A percentile compares a stretch with the other conserved stretches of the same genome.
Evolutionary conservation across 2,888 invertebrate species (phyloP).

Genomic region (Hylaea fasciaria): DNA sequence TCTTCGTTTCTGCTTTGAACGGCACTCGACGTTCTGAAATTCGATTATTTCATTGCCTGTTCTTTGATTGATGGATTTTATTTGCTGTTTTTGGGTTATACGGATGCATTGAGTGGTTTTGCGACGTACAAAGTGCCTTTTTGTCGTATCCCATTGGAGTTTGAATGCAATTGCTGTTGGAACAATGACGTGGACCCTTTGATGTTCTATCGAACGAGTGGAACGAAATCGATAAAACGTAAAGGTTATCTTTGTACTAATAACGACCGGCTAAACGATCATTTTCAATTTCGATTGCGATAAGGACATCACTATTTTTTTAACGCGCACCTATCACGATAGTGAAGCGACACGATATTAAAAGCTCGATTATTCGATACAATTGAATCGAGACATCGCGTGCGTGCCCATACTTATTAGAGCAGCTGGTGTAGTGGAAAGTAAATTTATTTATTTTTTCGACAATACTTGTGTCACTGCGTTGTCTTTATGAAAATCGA

Average conservation of each 20-base stretch:
- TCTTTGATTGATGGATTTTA: slow-evolving; percentile 81
- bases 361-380: slow-evolving; percentile 68
- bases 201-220: slow-evolving; percentile 1
- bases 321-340: slow-evolving; percentile 67
- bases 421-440: slow-evolving; percentile 61
- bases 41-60: slow-evolving; percentile 80
- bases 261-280: slow-evolving; percentile 48
- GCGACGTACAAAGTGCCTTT: slow-evolving; percentile 70
- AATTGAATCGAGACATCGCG: slow-evolving; percentile 71
- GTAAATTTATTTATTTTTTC: slow-evolving; percentile 38
- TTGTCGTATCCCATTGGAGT: slow-evolving; percentile 42
- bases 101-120: slow-evolving; percentile 64
- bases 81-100: slow-evolving; percentile 61
- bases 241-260: slow-evolving; percentile 28
- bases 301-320: slow-evolving; percentile 48
- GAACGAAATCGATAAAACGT: slow-evolving; percentile 36
- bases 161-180: background rate
- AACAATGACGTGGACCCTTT: background rate
- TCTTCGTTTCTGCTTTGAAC: slow-evolving; percentile 78
- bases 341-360: slow-evolving; percentile 59
- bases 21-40: slow-evolving; percentile 77
- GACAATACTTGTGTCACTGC: slow-evolving; percentile 47
- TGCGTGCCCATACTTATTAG: slow-evolving; percentile 51
- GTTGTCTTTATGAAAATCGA: slow-evolving; percentile 38
- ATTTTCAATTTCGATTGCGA: slow-evolving; percentile 64